Percentiles rank a stretch among this genome's conserved stretches.
Evolutionary conservation across 2,113 vertebrate genomes (phyloP).

Genomic region (Ploceus nigricollis): DNA sequence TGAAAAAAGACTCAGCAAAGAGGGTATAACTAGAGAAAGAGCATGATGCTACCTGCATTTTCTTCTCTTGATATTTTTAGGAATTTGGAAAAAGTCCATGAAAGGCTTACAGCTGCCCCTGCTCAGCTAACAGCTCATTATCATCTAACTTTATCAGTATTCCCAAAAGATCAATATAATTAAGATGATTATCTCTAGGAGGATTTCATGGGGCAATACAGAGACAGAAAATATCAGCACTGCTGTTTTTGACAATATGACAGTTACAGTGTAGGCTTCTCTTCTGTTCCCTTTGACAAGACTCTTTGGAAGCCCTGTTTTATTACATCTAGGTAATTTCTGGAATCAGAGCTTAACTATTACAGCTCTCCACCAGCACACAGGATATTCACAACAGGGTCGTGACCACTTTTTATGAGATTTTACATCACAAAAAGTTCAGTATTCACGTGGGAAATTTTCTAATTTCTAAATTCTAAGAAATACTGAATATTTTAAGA

Average conservation of each 20-base stretch:
- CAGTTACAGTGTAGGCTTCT: neutral
- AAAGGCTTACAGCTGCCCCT: neutral
- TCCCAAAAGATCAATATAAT: conserved; percentile 31
- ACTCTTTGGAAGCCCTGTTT: neutral
- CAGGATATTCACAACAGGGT: neutral
- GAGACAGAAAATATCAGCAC: neutral
- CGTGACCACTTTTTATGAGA: neutral
- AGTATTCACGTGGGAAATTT: neutral
- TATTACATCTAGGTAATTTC: neutral
- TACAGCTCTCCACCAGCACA: neutral
- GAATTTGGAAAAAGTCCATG: neutral
- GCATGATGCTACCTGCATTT: neutral
- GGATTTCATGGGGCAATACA: neutral
- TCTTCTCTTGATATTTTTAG: neutral
- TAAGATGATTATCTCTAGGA: conserved; percentile 13
- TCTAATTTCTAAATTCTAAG: neutral
- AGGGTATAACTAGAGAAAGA: neutral
- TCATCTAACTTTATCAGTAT: neutral
- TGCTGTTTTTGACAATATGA: neutral
- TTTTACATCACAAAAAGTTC: neutral
- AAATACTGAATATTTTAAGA: neutral
- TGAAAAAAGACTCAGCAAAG: neutral
- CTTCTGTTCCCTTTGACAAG: neutral
- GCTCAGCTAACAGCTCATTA: conserved; percentile 33
- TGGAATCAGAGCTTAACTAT: neutral